Evolutionary conservation across 2,888 invertebrate species (phyloP).

Genomic region (Andrena bicolor): DNA sequence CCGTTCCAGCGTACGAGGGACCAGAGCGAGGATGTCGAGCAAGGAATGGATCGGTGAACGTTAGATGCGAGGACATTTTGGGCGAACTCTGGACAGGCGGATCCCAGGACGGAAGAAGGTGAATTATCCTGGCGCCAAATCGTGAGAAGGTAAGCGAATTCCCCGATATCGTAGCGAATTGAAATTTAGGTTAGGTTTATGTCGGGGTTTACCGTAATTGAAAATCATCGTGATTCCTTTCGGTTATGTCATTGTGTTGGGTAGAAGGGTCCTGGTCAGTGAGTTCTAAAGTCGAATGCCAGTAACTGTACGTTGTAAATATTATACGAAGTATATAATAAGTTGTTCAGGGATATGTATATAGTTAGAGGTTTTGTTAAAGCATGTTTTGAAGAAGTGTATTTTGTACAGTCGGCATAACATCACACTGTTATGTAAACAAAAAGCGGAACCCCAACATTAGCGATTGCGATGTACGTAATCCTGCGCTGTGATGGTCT

Average conservation of each 20-base stretch:
- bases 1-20: background rate
- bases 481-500: constrained; percentile 10
- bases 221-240: background rate
- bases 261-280: background rate
- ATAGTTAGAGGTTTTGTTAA: background rate
- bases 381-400: constrained; percentile 1
- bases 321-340: background rate
- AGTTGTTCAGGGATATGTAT: background rate
- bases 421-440: constrained; percentile 51
- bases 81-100: constrained; percentile 25
- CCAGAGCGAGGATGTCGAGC: constrained; percentile 29
- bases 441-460: constrained; percentile 42
- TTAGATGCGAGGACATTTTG: constrained; percentile 52
- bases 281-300: background rate
- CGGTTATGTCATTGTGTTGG: background rate
- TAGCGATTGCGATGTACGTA: constrained; percentile 24
- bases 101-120: background rate
- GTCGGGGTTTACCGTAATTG: background rate
- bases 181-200: constrained; percentile 47
- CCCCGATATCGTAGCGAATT: background rate
- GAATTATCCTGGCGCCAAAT: constrained; percentile 49
- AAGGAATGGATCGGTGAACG: constrained; percentile 54
- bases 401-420: constrained; percentile 19
- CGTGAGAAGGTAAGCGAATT: constrained; percentile 35
- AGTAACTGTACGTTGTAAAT: background rate